Base-by-base conservation (phyloP, 2,888 invertebrate species). In the Disparrhopalites patrizii region DNA sequence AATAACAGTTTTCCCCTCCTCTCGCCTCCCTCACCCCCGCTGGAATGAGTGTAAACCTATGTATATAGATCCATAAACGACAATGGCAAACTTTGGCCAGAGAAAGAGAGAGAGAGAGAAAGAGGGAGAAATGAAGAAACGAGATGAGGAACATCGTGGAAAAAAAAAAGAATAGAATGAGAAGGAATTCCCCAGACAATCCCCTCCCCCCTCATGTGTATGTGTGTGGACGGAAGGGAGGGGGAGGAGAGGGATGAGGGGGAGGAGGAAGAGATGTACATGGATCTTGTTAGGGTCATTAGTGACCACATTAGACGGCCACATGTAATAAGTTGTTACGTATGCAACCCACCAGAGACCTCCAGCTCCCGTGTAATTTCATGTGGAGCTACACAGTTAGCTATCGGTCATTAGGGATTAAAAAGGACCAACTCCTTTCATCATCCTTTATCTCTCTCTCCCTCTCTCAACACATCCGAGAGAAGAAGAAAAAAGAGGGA, bases 251-350 rank as follows among this genome's bases (percentile, higher is more conserved):
- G 25, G 28, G 43, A 58, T n/a, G 43, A 43, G 27, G n/a, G 25
- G 27, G 15, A 47, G 47, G 38, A 36, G 36, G 55, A 33, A 58
- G 40, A 27, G 57, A 20, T 31, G 56, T 33, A 36, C 5, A 66
- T 68, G 70, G 73, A 70, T 69, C 73, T 73, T 73, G 73, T 73
- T 73, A 73, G 66, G 70, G 69, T 73, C 73, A 73, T 73, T 73
- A 73, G 73, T 73, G 73, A 71, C 71, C 73, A 70, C 71, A 71
- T 71, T 73, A 71, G 66, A 68, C 67, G 60, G 64, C n/a, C n/a
- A n/a, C 64, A 62, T 66, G 73, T 70, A 73, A 69, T 71, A 69
- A 70, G 65, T 71, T 71, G 69, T 70, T 71, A 70, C 73, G 67
- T 73, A 73, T 71, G 73, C 73, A 73, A 71, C 71, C 66, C 73